Conservation (phyloP, 2,113 vertebrate species). For the Gorsachius goisagi region DNA sequence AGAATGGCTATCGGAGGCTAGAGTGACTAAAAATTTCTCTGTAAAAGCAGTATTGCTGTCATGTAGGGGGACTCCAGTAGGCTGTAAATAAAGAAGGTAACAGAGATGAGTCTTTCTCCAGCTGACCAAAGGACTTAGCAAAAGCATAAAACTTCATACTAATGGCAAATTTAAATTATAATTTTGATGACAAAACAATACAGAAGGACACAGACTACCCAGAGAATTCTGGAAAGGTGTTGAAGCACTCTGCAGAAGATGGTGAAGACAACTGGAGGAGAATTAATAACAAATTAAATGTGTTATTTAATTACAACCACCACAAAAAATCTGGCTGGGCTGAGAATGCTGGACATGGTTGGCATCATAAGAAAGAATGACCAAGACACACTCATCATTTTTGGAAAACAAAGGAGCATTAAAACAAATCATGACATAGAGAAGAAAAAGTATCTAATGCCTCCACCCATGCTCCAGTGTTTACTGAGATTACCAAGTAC, state of each 20-base stretch:
- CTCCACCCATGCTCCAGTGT: background rate
- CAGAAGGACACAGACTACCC: background rate
- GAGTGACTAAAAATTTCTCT: background rate
- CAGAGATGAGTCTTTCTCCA: background rate
- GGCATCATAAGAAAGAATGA: background rate
- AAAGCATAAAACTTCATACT: background rate
- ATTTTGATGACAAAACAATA: background rate
- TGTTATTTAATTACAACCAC: background rate
- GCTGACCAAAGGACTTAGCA: background rate
- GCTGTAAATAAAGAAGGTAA: background rate
- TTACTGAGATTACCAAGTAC: background rate
- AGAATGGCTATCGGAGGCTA: background rate
- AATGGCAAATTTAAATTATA: background rate
- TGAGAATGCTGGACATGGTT: background rate
- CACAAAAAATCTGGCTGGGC: background rate
- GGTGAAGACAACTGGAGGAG: background rate
- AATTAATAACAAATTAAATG: background rate
- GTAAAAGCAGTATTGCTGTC: background rate
- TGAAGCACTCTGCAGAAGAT: background rate
- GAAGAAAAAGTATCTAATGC: background rate
- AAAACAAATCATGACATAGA: background rate
- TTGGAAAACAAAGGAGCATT: background rate
- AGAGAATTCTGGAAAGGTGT: background rate
- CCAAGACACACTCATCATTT: background rate
- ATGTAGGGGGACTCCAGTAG: background rate